Conservation (phyloP, 2,113 vertebrate species). For the Heloderma charlesbogerti region DNA sequence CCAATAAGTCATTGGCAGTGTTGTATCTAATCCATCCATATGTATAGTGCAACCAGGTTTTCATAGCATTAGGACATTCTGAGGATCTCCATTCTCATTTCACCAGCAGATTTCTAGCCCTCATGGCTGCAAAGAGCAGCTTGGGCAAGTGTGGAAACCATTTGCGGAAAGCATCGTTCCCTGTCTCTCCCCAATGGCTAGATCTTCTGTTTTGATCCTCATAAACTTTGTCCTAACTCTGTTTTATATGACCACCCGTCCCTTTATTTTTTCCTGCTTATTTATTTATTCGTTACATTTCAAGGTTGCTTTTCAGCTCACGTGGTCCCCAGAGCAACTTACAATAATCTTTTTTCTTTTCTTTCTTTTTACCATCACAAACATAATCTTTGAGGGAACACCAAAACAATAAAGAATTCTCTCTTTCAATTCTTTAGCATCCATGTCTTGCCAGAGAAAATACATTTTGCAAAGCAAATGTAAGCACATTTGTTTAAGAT, state of each 20-base stretch:
- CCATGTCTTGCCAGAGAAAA: neutral
- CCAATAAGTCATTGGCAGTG: neutral
- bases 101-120: slow-evolving; percentile 5
- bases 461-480: neutral
- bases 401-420: neutral
- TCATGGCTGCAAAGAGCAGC: neutral
- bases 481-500: neutral
- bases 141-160: neutral
- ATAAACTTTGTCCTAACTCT: neutral
- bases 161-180: neutral
- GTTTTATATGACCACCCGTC: neutral
- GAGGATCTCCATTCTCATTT: neutral
- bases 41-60: neutral
- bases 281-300: neutral
- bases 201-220: neutral
- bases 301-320: neutral
- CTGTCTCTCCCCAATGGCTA: neutral
- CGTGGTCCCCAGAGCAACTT: neutral
- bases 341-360: neutral
- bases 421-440: neutral
- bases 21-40: neutral
- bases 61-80: neutral
- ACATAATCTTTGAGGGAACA: neutral
- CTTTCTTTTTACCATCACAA: neutral
- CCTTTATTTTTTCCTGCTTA: neutral